Percentiles rank a stretch among this genome's conserved stretches.
Evolutionary conservation across 2,113 vertebrate species (phyloP).

Genomic region (Mystacornis crossleyi): DNA sequence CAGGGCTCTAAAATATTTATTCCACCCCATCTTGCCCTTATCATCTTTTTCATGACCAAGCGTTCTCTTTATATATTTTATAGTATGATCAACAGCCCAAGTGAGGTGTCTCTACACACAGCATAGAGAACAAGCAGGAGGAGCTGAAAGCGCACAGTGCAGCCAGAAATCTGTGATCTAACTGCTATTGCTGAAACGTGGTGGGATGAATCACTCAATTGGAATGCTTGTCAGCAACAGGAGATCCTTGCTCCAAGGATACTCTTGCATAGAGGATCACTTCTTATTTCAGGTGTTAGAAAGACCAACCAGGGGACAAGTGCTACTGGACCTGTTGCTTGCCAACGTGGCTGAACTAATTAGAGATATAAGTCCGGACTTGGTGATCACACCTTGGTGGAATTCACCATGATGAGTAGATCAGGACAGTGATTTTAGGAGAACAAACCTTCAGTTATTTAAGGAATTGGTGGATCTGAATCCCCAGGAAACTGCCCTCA

Average conservation of each 20-base stretch:
- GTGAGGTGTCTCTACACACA: background rate
- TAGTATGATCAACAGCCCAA: background rate
- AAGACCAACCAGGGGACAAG: fast-evolving
- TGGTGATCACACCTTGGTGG: background rate
- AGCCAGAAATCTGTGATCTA: background rate
- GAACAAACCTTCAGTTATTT: background rate
- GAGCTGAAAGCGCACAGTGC: background rate
- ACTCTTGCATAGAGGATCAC: background rate
- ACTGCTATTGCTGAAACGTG: fast-evolving
- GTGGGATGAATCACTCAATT: background rate
- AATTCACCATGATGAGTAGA: background rate
- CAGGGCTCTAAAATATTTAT: background rate
- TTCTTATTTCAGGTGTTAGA: background rate
- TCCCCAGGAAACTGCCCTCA: background rate
- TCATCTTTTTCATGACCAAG: background rate
- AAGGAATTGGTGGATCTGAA: background rate
- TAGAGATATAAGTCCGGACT: background rate
- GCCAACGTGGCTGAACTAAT: background rate
- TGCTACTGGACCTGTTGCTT: background rate
- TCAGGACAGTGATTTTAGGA: background rate
- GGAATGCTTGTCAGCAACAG: background rate
- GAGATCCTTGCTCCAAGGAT: background rate
- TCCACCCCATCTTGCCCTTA: background rate
- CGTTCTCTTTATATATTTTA: background rate
- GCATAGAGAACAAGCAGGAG: background rate